Conservation (phyloP, 92 coral and sea anemone species). For the Parazoanthus swiftii region DNA sequence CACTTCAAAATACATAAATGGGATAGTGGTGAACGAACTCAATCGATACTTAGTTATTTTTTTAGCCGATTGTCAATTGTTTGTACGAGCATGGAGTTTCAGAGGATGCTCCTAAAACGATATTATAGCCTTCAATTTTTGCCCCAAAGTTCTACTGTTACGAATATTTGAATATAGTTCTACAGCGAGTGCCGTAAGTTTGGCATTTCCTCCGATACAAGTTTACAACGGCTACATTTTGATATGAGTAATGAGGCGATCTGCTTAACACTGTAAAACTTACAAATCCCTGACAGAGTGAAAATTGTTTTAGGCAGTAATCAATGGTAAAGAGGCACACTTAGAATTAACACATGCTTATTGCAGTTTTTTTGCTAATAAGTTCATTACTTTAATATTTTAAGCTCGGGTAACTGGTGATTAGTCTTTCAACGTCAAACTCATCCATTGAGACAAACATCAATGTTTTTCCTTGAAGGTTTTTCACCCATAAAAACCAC, state of each 20-base stretch:
- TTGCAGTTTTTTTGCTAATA: too few relatives aligned
- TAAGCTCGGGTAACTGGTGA: neutral
- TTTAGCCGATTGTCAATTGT: too few relatives aligned
- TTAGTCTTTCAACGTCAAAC: neutral
- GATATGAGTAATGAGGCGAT: too few relatives aligned
- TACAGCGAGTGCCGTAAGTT: neutral
- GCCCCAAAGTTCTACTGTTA: too few relatives aligned
- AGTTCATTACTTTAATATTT: neutral
- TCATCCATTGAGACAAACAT: neutral
- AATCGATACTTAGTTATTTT: too few relatives aligned
- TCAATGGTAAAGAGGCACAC: neutral
- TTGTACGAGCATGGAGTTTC: too few relatives aligned
- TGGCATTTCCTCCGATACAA: neutral
- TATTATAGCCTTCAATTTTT: too few relatives aligned
- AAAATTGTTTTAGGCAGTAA: neutral
- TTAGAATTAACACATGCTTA: too few relatives aligned
- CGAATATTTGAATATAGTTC: neutral
- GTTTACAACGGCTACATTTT: too few relatives aligned
- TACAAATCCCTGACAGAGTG: neutral
- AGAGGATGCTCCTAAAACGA: too few relatives aligned
- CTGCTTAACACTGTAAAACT: neutral
- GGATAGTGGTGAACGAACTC: too few relatives aligned
- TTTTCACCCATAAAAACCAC: neutral
- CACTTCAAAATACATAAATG: too few relatives aligned
- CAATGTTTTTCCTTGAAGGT: neutral